A percentile compares a stretch with the other conserved stretches of the same genome.
Evolutionary conservation across 2,113 vertebrate genomes (phyloP).

Genomic region (Felis chaus): DNA sequence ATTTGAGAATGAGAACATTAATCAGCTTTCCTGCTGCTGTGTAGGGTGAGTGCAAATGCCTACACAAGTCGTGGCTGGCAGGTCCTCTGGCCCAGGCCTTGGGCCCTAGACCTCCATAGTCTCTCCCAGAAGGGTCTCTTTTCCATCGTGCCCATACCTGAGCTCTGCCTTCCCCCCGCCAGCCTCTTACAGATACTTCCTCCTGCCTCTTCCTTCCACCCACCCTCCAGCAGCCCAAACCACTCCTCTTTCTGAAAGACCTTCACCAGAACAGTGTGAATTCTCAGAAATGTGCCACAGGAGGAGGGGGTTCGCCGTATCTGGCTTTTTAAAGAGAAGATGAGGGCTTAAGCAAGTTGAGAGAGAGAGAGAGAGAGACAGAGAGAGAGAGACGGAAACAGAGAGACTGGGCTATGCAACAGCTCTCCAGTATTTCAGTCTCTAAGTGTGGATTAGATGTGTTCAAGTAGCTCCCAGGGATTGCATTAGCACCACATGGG

Average conservation of each 20-base stretch:
- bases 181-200: fast-evolving
- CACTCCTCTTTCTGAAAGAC: neutral
- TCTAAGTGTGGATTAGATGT: neutral
- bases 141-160: neutral
- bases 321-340: neutral
- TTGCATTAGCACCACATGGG: fast-evolving
- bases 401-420: fast-evolving
- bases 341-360: neutral
- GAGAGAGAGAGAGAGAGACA: neutral
- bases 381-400: neutral
- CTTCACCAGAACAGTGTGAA: no score
- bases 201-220: neutral
- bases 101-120: neutral
- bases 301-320: neutral
- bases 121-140: neutral
- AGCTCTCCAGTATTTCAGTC: neutral
- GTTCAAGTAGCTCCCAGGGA: neutral
- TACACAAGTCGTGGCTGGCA: neutral
- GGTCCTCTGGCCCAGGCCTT: neutral
- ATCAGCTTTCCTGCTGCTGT: neutral
- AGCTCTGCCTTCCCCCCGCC: neutral
- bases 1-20: slow-evolving; percentile 35
- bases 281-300: neutral
- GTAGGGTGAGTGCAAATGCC: neutral
- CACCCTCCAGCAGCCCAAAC: no score